A percentile compares a stretch with the other conserved stretches of the same genome.
Evolutionary conservation across 2,797 vertebrate species (phyloP).

Genomic region (Apogon talboti): DNA sequence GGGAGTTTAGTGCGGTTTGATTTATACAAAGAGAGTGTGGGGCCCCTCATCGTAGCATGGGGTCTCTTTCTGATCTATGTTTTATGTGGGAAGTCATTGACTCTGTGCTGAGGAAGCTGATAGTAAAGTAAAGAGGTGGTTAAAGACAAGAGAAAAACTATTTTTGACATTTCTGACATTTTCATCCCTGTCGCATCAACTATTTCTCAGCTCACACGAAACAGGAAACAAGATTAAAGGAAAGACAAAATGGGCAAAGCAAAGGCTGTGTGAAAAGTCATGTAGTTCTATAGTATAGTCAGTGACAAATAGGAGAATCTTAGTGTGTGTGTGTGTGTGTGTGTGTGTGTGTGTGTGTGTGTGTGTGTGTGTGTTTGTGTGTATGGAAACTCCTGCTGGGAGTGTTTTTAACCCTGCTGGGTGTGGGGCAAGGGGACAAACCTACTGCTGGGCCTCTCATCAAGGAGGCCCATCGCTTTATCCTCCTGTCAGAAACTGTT

Average conservation of each 20-base stretch:
- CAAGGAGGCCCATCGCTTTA: constrained; percentile 37
- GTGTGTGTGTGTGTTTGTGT: constrained; percentile 16
- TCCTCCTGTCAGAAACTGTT: constrained; percentile 62
- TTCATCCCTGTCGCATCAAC: constrained; percentile 3
- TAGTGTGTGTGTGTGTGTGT: constrained; percentile 11
- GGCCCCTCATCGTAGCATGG: constrained; percentile 62
- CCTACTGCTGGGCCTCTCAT: constrained; percentile 45
- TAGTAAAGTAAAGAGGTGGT: constrained; percentile 36
- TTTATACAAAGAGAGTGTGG: constrained; percentile 78
- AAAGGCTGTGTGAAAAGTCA: constrained; percentile 14
- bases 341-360: constrained; percentile 19
- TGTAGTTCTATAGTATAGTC: constrained; percentile 12
- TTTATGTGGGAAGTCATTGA: constrained; percentile 72
- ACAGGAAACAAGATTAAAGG: constrained; percentile 26
- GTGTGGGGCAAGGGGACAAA: constrained; percentile 41
- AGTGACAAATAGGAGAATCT: constrained; percentile 26
- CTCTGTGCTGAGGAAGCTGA: constrained; percentile 47
- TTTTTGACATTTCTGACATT: too few relatives aligned
- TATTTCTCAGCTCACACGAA: constrained; percentile 27
- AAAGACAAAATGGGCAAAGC: constrained; percentile 65
- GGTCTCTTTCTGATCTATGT: constrained; percentile 73
- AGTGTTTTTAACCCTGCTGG: constrained; percentile 57
- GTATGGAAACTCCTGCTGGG: constrained; percentile 27
- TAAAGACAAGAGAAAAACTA: constrained; percentile 32
- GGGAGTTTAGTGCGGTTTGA: constrained; percentile 69